These are phyloP conservation scores for Microcebus griseorufus DNA, from an alignment of 2,113 vertebrate species.

Conservation along the genomic window DNA sequence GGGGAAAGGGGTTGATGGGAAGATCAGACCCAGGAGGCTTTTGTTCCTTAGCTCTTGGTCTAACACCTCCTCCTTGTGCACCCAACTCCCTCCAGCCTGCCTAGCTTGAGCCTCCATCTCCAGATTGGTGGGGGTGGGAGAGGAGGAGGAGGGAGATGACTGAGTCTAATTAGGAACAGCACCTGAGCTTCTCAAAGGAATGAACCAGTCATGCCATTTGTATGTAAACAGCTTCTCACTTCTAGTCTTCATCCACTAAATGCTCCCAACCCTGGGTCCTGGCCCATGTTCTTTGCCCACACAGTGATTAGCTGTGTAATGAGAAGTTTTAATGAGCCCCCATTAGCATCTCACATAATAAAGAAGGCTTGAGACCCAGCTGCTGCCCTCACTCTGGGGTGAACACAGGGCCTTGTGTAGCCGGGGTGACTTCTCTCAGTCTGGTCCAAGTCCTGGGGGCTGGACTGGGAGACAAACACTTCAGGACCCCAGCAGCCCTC, in stretches of 20 bases:
- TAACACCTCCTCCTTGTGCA: not conserved
- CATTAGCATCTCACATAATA: conserved; percentile 34
- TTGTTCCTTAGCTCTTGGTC: not conserved
- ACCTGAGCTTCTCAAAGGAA: not conserved
- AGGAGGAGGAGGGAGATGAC: not conserved
- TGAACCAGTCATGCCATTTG: not conserved
- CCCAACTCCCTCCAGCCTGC: not conserved
- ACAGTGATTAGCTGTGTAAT: conserved; percentile 53
- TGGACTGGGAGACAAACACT: not conserved
- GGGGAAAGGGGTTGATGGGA: not conserved
- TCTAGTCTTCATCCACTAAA: not conserved
- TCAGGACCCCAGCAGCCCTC: not conserved
- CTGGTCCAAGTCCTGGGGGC: not conserved
- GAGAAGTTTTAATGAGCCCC: conserved; percentile 47
- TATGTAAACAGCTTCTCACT: not conserved
- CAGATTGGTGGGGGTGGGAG: not conserved
- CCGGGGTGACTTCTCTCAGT: not conserved
- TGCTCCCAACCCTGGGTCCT: not conserved
- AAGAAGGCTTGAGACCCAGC: conserved; percentile 31
- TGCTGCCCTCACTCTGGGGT: conserved; percentile 12
- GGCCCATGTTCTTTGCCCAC: not conserved
- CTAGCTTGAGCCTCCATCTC: not conserved
- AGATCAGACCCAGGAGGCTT: not conserved
- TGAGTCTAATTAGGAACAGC: not conserved
- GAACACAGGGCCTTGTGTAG: not conserved